phyloP scores from a whole-genome alignment of 1,140 invertebrate genomes.

The Dendrolimus punctatus region DNA sequence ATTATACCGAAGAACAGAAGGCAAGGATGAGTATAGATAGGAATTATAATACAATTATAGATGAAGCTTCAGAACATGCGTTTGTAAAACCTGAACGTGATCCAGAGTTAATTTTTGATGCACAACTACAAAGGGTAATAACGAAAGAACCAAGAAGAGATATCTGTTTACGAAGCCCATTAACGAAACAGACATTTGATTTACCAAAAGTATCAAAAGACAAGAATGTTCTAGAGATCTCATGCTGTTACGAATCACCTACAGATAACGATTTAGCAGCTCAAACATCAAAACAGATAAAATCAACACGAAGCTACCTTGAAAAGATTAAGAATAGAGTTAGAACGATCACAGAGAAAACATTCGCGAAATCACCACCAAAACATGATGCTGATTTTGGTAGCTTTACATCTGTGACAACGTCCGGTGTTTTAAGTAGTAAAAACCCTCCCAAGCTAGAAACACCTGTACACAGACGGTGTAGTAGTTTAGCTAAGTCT shows the following conservation, averaged over 20 bases:
- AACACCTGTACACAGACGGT: constrained; percentile 38
- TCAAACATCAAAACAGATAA: constrained; percentile 63
- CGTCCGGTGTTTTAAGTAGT: constrained; percentile 74
- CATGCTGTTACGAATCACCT: constrained; percentile 73
- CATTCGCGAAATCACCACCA: constrained; percentile 57
- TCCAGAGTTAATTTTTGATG: constrained; percentile 58
- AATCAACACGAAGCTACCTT: constrained; percentile 71
- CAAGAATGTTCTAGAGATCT: constrained; percentile 75
- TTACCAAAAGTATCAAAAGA: constrained; percentile 59
- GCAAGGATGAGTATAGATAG: constrained; percentile 90
- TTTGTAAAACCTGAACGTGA: constrained; percentile 37
- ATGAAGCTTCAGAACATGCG: constrained; percentile 43
- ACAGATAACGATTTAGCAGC: constrained; percentile 57
- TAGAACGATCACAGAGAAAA: constrained; percentile 69
- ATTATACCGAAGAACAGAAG: constrained; percentile 88
- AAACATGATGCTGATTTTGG: constrained; percentile 62
- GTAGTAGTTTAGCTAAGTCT: constrained; percentile 74
- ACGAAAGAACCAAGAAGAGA: constrained; percentile 56
- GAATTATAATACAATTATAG: constrained; percentile 71
- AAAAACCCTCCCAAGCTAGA: constrained; percentile 43
- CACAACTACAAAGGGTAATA: constrained; percentile 32
- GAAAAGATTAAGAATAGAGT: constrained; percentile 75
- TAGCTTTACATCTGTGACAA: constrained; percentile 74
- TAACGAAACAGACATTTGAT: constrained; percentile 36
- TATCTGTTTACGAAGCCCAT: constrained; percentile 31